A percentile compares a stretch with the other conserved stretches of the same genome.
Conservation (phyloP, 1,140 invertebrate species). For the Whitmania pigra region DNA sequence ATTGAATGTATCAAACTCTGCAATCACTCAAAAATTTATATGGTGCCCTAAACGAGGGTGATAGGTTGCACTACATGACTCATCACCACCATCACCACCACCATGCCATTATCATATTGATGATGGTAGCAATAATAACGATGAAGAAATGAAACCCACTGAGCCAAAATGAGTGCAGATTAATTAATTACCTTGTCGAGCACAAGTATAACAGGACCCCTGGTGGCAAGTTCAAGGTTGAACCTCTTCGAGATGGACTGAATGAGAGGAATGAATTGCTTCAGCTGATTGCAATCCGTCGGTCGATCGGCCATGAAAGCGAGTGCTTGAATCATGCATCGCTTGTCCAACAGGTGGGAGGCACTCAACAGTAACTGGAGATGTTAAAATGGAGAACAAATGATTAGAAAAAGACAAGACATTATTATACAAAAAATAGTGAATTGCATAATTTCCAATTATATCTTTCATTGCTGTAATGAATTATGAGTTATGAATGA, state of each 20-base stretch:
- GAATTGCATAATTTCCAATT: too few relatives aligned
- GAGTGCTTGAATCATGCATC: slow-evolving; percentile 12
- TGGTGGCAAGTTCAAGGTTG: slow-evolving; percentile 11
- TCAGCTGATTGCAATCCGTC: background rate
- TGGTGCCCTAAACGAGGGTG: too few relatives aligned
- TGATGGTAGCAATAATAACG: too few relatives aligned
- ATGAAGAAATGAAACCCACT: too few relatives aligned
- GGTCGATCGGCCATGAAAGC: background rate
- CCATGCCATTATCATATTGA: too few relatives aligned
- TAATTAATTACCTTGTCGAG: slow-evolving; percentile 34
- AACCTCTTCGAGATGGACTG: slow-evolving; percentile 9
- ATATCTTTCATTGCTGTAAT: too few relatives aligned
- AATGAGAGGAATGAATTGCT: slow-evolving; percentile 22
- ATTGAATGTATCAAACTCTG: too few relatives aligned
- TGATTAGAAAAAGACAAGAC: background rate
- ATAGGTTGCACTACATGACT: too few relatives aligned
- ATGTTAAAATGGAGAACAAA: slow-evolving; percentile 14
- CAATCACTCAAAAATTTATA: too few relatives aligned
- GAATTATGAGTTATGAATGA: too few relatives aligned
- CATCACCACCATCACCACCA: too few relatives aligned
- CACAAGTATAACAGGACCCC: slow-evolving; percentile 33
- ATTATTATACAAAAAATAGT: background rate
- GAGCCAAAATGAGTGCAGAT: too few relatives aligned
- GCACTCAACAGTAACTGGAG: slow-evolving; percentile 21
- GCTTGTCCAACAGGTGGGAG: slow-evolving; percentile 18